These are phyloP conservation scores for Hyphantria cunea DNA, from an alignment of 1,140 invertebrate genomes.

Conservation along the genomic window DNA sequence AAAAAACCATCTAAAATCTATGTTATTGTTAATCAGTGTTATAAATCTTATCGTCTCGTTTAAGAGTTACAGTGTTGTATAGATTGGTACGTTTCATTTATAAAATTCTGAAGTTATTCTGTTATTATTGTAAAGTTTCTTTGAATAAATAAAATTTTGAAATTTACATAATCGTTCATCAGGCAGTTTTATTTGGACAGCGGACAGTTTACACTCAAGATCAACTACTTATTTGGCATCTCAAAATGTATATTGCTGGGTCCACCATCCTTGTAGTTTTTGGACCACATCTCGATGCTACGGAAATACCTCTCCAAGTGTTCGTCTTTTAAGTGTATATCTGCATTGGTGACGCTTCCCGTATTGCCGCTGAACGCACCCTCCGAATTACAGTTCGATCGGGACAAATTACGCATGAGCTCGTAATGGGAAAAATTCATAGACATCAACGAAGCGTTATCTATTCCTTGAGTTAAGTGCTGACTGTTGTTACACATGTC, in stretches of 20 bases:
- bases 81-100: slow-evolving; percentile 77
- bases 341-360: slow-evolving; percentile 41
- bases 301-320: slow-evolving; percentile 68
- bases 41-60: slow-evolving; percentile 78
- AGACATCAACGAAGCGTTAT: slow-evolving; percentile 59
- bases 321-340: slow-evolving; percentile 53
- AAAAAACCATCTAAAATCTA: slow-evolving; percentile 64
- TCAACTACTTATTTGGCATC: slow-evolving; percentile 36
- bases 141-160: slow-evolving; percentile 80
- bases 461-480: slow-evolving; percentile 35
- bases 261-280: slow-evolving; percentile 30
- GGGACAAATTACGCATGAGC: slow-evolving; percentile 64
- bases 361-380: slow-evolving; percentile 55
- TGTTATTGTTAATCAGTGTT: slow-evolving; percentile 80
- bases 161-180: slow-evolving; percentile 76
- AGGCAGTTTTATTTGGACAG: slow-evolving; percentile 51
- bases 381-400: slow-evolving; percentile 60
- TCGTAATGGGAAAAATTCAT: slow-evolving; percentile 75
- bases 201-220: not conserved
- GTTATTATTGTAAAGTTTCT: slow-evolving; percentile 79
- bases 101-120: slow-evolving; percentile 77
- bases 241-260: slow-evolving; percentile 36
- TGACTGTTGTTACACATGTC: slow-evolving; percentile 36
- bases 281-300: slow-evolving; percentile 63
- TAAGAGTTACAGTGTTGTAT: slow-evolving; percentile 81